phyloP scores from a whole-genome alignment of 2,888 invertebrate species.

The Crematogaster levior region DNA sequence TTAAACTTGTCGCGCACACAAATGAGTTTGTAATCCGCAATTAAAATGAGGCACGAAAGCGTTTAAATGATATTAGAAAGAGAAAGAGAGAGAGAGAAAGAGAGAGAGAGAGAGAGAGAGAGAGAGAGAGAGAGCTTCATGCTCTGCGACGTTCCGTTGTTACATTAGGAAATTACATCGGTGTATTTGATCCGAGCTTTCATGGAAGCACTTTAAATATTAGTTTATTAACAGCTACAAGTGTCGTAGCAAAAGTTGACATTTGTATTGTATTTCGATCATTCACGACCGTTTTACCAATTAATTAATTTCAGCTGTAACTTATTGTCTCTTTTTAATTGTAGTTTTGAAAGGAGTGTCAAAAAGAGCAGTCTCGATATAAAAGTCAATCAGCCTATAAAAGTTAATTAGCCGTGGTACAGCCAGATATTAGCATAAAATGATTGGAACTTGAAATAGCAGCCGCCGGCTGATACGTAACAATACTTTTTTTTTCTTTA shows the following conservation, averaged over 20 bases:
- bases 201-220: conserved; percentile 22
- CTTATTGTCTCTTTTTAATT: conserved; percentile 3
- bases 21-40: conserved; percentile 41
- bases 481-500: background rate
- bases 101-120: too few relatives aligned
- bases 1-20: conserved; percentile 46
- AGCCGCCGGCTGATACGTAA: background rate
- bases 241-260: background rate
- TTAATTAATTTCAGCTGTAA: conserved; percentile 33
- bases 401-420: background rate
- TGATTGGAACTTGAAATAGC: background rate
- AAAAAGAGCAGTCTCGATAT: background rate
- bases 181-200: conserved; percentile 20
- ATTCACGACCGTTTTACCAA: background rate
- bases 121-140: background rate
- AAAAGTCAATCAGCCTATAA: background rate
- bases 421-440: conserved; percentile 18
- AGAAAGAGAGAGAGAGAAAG: too few relatives aligned
- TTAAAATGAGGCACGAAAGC: conserved; percentile 19
- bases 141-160: conserved; percentile 16
- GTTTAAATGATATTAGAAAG: conserved; percentile 47
- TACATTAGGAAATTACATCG: conserved; percentile 43
- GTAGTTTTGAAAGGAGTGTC: background rate
- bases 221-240: background rate
- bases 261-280: background rate